A percentile compares a stretch with the other conserved stretches of the same genome.
phyloP scores from a whole-genome alignment of 2,888 invertebrate genomes.

The Campoplex nolae region DNA sequence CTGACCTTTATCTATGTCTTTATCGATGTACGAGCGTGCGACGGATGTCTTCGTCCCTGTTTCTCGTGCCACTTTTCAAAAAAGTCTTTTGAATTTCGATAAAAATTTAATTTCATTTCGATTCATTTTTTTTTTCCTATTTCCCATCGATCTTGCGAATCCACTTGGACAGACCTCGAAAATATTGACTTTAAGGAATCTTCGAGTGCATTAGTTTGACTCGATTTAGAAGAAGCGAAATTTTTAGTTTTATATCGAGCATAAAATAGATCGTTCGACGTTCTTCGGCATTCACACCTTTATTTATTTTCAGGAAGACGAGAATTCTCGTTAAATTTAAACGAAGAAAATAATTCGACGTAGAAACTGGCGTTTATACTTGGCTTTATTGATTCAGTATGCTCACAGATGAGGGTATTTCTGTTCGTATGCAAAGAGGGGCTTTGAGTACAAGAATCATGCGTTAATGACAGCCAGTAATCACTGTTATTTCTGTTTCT shows the following conservation, averaged over 20 bases:
- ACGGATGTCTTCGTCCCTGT: slow-evolving; percentile 3
- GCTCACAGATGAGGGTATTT: neutral
- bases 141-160: neutral
- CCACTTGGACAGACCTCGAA: neutral
- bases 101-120: neutral
- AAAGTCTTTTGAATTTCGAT: slow-evolving; percentile 9
- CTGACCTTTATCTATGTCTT: slow-evolving; percentile 66
- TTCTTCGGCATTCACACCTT: neutral
- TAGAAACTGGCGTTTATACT: neutral
- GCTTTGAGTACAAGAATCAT: neutral
- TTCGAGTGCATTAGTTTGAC: neutral
- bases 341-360: neutral
- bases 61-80: slow-evolving; percentile 2
- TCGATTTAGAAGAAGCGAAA: neutral
- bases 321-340: neutral
- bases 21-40: slow-evolving; percentile 48
- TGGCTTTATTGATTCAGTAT: neutral
- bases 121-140: neutral
- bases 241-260: neutral
- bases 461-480: slow-evolving; percentile 3
- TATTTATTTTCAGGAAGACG: neutral
- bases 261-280: neutral
- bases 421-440: neutral
- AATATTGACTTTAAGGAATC: neutral
- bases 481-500: slow-evolving; percentile 23